Evolutionary conservation across 2,797 vertebrate species (phyloP).

Genomic region (Champsocephalus esox): DNA sequence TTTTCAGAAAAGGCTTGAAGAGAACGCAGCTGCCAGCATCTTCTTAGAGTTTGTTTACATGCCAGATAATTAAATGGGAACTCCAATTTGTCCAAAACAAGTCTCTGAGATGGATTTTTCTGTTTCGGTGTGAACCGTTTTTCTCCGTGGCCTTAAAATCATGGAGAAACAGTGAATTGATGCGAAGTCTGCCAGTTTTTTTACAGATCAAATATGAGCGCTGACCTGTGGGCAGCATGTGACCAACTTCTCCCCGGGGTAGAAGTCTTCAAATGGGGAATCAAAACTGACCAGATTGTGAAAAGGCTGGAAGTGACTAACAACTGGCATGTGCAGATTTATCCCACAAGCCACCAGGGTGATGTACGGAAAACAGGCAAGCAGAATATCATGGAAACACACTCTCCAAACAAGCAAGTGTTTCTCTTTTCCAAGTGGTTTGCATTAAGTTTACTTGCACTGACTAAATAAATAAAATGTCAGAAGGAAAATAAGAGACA

Average conservation of each 20-base stretch:
- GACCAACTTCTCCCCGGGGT: constrained; percentile 7
- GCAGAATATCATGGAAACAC: not conserved
- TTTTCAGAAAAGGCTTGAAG: not conserved
- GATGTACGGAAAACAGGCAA: not conserved
- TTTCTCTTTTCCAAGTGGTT: not conserved
- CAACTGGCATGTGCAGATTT: constrained; percentile 14
- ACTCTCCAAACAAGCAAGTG: not conserved
- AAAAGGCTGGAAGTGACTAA: constrained; percentile 38
- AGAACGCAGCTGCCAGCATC: not conserved
- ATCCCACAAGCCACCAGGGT: constrained; percentile 7
- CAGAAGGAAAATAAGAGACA: not conserved
- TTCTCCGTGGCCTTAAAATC: not conserved
- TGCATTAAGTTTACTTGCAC: not conserved
- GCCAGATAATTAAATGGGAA: constrained; percentile 8
- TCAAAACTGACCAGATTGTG: constrained; percentile 6
- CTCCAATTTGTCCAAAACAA: constrained; percentile 7
- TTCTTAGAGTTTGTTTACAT: constrained; percentile 2
- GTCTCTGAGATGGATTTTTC: constrained; percentile 10
- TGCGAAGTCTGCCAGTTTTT: constrained; percentile 2
- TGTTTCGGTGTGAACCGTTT: not conserved
- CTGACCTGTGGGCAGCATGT: constrained; percentile 1
- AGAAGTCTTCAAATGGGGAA: constrained; percentile 19
- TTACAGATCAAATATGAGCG: constrained; percentile 23
- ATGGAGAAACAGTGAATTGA: not conserved
- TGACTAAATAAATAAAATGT: not conserved